phyloP scores from a whole-genome alignment of 2,888 invertebrate genomes.

The Drosophila mimica region DNA sequence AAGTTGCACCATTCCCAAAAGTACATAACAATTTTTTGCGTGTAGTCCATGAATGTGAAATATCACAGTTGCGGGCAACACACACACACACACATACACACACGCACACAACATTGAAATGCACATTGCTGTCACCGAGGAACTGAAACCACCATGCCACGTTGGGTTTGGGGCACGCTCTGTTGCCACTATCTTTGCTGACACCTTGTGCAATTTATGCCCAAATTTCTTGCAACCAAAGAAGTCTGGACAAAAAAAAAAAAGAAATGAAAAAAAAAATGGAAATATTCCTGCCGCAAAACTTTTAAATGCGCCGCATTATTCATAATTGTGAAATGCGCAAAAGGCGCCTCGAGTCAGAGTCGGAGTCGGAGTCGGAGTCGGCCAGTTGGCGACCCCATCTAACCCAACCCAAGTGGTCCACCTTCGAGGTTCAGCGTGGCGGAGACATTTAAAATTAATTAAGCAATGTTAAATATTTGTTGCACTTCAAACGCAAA shows the following conservation, averaged over 20 bases:
- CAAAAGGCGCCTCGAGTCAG: conserved; percentile 10
- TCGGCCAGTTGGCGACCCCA: conserved; percentile 6
- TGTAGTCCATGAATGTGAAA: conserved; percentile 67
- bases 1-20: conserved; percentile 56
- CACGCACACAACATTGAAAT: neutral
- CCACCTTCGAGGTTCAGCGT: conserved; percentile 1
- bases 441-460: conserved; percentile 64
- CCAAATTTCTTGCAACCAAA: conserved; percentile 44
- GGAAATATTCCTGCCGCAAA: conserved; percentile 49
- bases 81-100: neutral
- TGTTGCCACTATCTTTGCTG: conserved; percentile 62
- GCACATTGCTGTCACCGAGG: neutral
- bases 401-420: neutral
- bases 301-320: conserved; percentile 76
- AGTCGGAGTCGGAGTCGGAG: conserved; percentile 12
- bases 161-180: conserved; percentile 25
- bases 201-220: conserved; percentile 77
- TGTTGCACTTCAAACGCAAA: conserved; percentile 67
- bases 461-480: conserved; percentile 73
- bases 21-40: conserved; percentile 57
- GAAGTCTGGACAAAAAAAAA: conserved; percentile 45
- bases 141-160: conserved; percentile 31
- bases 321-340: conserved; percentile 65
- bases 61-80: conserved; percentile 48
- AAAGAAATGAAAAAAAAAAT: neutral